These are phyloP conservation scores for Isaurus tuberculatus DNA, from an alignment of 92 coral and sea anemone species.

Conservation along the genomic window DNA sequence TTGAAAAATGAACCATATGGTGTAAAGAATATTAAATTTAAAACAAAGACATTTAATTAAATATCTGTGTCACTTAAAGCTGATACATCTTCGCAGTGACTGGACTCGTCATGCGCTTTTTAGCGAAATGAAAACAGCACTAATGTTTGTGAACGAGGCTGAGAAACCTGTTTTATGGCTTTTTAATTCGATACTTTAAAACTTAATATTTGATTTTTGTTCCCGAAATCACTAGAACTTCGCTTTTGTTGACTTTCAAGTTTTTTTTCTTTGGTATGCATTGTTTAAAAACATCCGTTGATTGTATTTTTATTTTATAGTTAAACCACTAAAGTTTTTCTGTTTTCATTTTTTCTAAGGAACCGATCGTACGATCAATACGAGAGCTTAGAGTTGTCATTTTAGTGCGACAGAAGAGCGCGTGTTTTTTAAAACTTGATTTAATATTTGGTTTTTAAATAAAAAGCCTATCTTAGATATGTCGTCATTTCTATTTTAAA, in stretches of 20 bases:
- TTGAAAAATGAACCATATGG: not conserved
- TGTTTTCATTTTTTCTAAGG: no score
- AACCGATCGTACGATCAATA: not conserved
- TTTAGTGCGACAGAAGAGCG: not conserved
- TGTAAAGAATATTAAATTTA: not conserved
- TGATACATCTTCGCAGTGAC: not conserved
- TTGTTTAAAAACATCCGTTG: not conserved
- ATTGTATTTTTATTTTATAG: not conserved
- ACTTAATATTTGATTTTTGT: not conserved
- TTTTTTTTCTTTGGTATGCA: not conserved
- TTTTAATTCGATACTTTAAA: not conserved
- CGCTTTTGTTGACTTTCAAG: not conserved
- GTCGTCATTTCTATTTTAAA: constrained; percentile 48
- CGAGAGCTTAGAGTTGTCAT: not conserved
- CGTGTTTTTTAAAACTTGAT: not conserved
- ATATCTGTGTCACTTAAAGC: not conserved
- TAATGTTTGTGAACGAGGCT: not conserved
- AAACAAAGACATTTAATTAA: not conserved
- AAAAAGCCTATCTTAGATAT: not conserved
- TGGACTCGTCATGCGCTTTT: not conserved
- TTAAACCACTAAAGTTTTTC: not conserved
- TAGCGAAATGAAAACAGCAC: constrained; percentile 3
- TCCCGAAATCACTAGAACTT: not conserved
- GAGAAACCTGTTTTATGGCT: not conserved
- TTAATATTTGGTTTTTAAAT: constrained; percentile 37